phyloP scores from a whole-genome alignment of 2,113 vertebrate genomes.

The Gymnarchus niloticus region DNA sequence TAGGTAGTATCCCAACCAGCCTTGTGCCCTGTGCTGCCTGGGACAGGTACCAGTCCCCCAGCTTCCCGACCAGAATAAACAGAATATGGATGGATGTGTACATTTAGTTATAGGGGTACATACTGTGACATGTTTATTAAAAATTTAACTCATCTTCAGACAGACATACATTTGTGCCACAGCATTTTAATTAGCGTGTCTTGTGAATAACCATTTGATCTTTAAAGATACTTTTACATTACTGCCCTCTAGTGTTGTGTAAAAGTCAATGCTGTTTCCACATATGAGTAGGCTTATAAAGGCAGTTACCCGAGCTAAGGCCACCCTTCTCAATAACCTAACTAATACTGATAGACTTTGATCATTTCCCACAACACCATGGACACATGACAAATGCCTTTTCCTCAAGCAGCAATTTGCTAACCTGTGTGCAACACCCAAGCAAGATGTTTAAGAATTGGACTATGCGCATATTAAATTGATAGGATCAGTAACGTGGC shows the following conservation, averaged over 20 bases:
- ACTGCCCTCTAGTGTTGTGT: constrained; percentile 47
- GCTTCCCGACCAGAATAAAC: background rate
- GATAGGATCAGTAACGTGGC: constrained; percentile 88
- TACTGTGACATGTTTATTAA: no score
- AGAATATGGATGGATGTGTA: no score
- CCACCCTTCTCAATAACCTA: background rate
- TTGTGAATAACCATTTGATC: background rate
- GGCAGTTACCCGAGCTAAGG: no score
- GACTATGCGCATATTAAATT: constrained; percentile 78
- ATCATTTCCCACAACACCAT: background rate
- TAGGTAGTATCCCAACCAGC: no score
- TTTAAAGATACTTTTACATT: background rate
- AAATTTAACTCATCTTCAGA: background rate
- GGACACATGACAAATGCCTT: background rate
- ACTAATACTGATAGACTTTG: background rate
- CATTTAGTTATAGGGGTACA: background rate
- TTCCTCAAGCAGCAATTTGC: background rate
- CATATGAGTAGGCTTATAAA: no score
- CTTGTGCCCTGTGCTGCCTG: no score
- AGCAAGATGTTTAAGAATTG: constrained; percentile 78
- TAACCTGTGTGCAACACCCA: constrained; percentile 90
- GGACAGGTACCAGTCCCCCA: no score
- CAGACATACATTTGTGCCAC: background rate
- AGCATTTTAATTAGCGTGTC: background rate
- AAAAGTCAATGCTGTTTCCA: background rate